phyloP scores from a whole-genome alignment of 2,113 vertebrate species.

The Tychaedon coryphoeus region DNA sequence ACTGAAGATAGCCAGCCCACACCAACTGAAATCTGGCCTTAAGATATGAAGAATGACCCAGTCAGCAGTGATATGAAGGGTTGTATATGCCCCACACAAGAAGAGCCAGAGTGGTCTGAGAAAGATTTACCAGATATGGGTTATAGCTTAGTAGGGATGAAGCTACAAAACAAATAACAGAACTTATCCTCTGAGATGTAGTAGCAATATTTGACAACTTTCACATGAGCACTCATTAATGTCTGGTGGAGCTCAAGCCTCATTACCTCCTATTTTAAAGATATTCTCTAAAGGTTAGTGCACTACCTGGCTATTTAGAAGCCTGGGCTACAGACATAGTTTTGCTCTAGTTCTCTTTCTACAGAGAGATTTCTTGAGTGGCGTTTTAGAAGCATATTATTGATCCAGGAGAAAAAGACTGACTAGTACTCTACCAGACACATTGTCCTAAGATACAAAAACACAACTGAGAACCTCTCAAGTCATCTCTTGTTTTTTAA shows the following conservation, averaged over 20 bases:
- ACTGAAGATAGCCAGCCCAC: neutral
- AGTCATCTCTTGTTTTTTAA: neutral
- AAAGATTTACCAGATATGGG: neutral
- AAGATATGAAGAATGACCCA: neutral
- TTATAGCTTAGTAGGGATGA: neutral
- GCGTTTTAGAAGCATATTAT: neutral
- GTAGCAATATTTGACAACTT: neutral
- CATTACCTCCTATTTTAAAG: neutral
- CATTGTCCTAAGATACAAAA: neutral
- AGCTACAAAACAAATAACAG: neutral
- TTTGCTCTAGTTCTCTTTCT: neutral
- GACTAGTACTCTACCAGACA: neutral
- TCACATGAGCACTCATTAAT: neutral
- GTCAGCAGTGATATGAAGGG: neutral
- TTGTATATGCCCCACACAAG: neutral
- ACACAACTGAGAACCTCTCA: neutral
- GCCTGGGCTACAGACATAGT: neutral
- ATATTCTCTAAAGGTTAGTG: neutral
- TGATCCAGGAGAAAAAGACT: neutral
- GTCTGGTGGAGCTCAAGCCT: neutral
- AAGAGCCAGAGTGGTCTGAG: neutral
- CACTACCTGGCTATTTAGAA: neutral
- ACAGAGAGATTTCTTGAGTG: neutral
- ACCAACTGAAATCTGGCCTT: neutral
- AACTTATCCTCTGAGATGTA: neutral